Conservation (phyloP, 2,888 invertebrate species). For the Acleris laterana region DNA sequence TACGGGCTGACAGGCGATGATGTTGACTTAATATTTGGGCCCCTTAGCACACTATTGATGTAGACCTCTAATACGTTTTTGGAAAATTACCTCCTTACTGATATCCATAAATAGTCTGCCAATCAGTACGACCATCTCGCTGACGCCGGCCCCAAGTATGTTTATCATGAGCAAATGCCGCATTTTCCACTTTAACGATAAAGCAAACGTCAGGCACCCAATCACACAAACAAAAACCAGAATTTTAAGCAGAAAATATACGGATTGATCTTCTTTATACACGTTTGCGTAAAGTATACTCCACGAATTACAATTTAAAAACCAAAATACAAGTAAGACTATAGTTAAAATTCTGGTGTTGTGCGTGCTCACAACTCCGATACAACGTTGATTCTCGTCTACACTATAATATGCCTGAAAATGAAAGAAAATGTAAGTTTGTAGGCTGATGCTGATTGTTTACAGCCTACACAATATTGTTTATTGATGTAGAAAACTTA, state of each 20-base stretch:
- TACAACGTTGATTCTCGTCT: constrained; percentile 66
- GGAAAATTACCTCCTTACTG: constrained; percentile 3
- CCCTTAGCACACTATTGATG: too few species aligned
- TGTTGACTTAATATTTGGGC: too few species aligned
- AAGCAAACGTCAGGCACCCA: constrained; percentile 54
- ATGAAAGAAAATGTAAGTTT: neutral
- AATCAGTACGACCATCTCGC: constrained; percentile 48
- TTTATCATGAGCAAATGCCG: constrained; percentile 58
- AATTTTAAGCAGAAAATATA: constrained; percentile 51
- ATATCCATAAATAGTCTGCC: constrained; percentile 33
- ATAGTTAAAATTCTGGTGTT: constrained; percentile 60
- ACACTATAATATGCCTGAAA: constrained; percentile 72
- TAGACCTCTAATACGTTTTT: too few species aligned
- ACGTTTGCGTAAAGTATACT: constrained; percentile 63
- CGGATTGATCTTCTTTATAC: constrained; percentile 49
- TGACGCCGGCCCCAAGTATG: constrained; percentile 58
- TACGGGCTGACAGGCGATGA: too few species aligned
- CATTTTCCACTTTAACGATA: constrained; percentile 56
- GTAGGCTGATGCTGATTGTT: neutral
- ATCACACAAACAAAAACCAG: constrained; percentile 52
- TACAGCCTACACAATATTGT: neutral
- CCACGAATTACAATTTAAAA: constrained; percentile 62
- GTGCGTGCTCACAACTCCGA: constrained; percentile 59
- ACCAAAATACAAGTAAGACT: constrained; percentile 58
- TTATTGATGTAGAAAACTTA: constrained; percentile 43